A percentile compares a stretch with the other conserved stretches of the same genome.
phyloP scores from a whole-genome alignment of 2,888 invertebrate species.

The Pachydiplax longipennis region DNA sequence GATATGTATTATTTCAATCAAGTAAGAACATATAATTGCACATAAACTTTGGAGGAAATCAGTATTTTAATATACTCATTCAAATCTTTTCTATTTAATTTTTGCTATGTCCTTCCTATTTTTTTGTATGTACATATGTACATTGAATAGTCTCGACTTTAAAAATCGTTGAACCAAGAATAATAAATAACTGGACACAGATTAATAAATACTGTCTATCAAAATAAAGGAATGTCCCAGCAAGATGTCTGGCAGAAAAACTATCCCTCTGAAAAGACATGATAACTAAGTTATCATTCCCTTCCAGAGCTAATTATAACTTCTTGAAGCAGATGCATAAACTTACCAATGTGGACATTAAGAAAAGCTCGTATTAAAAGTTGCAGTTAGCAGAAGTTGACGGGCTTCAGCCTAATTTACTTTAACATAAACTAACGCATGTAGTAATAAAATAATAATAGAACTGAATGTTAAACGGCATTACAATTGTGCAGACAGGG shows the following conservation, averaged over 20 bases:
- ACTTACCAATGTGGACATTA: neutral
- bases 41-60: conserved; percentile 6
- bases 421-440: neutral
- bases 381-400: neutral
- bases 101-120: neutral
- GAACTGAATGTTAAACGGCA: neutral
- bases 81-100: neutral
- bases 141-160: neutral
- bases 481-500: neutral
- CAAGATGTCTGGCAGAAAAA: neutral
- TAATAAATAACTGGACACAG: neutral
- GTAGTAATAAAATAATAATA: neutral
- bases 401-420: neutral
- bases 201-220: neutral
- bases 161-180: neutral
- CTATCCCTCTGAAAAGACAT: neutral
- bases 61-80: neutral
- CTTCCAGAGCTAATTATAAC: neutral
- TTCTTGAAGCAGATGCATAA: neutral
- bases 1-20: neutral
- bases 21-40: neutral
- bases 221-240: conserved; percentile 17
- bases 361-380: neutral
- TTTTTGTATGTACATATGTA: conserved; percentile 30
- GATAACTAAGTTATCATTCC: neutral